phyloP scores from a whole-genome alignment of 2,888 invertebrate genomes.

The Nipponacmea schrenckii region DNA sequence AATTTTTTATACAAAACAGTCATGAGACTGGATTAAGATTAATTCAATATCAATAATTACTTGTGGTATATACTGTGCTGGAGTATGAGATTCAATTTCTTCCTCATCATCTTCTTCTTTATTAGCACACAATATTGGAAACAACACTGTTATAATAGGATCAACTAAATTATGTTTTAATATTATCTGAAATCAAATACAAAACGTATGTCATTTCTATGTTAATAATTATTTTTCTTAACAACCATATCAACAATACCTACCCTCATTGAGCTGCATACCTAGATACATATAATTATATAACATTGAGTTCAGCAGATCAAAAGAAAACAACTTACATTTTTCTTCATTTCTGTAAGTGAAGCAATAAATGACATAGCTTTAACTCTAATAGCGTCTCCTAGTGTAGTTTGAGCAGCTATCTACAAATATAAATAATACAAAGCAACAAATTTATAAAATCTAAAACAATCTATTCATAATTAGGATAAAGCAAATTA shows the following conservation, averaged over 20 bases:
- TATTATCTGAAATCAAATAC: conserved; percentile 68
- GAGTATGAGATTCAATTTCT: conserved; percentile 73
- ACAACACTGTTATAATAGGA: conserved; percentile 77
- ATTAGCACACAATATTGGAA: conserved; percentile 77
- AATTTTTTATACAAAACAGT: no score
- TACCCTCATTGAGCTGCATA: no score
- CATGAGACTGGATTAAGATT: no score
- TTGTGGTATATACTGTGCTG: conserved; percentile 78
- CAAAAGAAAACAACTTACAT: conserved; percentile 68
- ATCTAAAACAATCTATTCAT: background rate
- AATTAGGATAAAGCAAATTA: no score
- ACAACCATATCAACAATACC: no score
- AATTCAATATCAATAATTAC: conserved; percentile 39
- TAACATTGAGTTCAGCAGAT: no score
- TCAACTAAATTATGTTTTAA: conserved; percentile 79
- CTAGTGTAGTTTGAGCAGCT: conserved; percentile 72
- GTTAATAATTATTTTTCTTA: no score
- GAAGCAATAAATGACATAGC: conserved; percentile 77
- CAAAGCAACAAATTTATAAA: background rate
- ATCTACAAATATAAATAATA: conserved; percentile 61
- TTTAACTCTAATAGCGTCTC: conserved; percentile 76
- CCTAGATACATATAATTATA: no score
- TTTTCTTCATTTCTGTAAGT: conserved; percentile 78
- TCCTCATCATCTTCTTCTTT: conserved; percentile 76
- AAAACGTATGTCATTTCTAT: background rate